Percentiles rank a stretch among this genome's conserved stretches.
Evolutionary conservation across 2,113 vertebrate genomes (phyloP).

Genomic region (Jaculus jaculus): DNA sequence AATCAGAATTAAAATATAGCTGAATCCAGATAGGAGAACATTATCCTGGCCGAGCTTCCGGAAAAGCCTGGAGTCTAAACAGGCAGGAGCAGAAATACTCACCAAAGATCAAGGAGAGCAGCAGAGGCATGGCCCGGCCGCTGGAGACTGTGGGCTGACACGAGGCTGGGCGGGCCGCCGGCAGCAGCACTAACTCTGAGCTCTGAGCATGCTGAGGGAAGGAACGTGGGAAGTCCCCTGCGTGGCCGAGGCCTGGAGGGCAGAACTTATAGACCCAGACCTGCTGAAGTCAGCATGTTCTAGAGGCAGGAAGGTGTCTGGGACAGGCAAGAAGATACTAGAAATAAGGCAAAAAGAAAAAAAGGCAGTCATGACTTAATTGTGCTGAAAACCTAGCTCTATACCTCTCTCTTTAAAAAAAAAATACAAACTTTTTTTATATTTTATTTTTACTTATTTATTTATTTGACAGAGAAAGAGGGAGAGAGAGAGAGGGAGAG

Average conservation of each 20-base stretch:
- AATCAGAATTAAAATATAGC: neutral
- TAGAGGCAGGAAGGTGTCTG: neutral
- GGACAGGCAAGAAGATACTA: neutral
- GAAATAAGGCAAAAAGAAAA: neutral
- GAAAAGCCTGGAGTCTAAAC: neutral
- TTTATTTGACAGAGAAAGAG: no score
- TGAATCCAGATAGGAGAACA: neutral
- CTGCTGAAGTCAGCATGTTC: slow-evolving; percentile 56
- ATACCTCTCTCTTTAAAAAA: no score
- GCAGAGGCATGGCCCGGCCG: slow-evolving; percentile 29
- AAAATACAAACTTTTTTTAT: no score
- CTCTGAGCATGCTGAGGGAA: neutral
- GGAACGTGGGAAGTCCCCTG: neutral
- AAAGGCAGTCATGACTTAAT: neutral
- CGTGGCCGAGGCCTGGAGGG: neutral
- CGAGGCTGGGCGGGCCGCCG: neutral
- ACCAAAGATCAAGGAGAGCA: slow-evolving; percentile 54
- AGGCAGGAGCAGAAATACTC: slow-evolving; percentile 28
- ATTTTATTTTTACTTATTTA: no score
- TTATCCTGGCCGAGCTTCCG: neutral
- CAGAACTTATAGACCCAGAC: neutral
- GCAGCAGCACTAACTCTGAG: neutral
- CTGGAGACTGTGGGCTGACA: neutral
- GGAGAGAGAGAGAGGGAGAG: no score
- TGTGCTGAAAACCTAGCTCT: neutral